Percentiles rank a stretch among this genome's conserved stretches.
These are phyloP conservation scores for Syngnathus acus DNA, from an alignment of 2,797 vertebrate genomes.

Conservation along the genomic window DNA sequence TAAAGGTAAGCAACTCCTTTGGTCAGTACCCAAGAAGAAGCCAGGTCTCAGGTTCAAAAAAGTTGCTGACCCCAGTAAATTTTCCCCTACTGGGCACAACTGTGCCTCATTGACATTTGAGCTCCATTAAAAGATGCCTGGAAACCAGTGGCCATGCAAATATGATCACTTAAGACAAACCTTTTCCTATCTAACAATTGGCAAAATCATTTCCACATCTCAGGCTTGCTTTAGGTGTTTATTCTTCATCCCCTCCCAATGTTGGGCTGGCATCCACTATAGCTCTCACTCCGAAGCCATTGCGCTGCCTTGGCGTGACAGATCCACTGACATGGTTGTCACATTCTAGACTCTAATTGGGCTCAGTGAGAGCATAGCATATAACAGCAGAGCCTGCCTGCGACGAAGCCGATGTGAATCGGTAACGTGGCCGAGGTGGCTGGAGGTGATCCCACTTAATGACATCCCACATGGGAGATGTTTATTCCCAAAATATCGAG, in stretches of 20 bases:
- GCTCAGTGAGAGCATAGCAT: conserved; percentile 46
- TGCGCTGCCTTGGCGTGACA: conserved; percentile 58
- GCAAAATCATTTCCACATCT: background rate
- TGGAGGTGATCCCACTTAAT: background rate
- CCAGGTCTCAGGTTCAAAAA: too few species aligned
- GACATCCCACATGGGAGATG: background rate
- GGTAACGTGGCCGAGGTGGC: background rate
- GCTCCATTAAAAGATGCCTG: background rate
- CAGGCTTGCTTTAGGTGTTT: conserved; percentile 1
- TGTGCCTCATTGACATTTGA: too few species aligned
- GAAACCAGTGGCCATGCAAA: background rate
- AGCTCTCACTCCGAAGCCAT: conserved; percentile 28
- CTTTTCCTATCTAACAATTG: too few species aligned
- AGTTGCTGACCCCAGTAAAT: too few species aligned
- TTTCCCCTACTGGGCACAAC: too few species aligned
- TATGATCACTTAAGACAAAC: too few species aligned
- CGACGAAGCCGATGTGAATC: conserved; percentile 1
- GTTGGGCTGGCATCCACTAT: conserved; percentile 23
- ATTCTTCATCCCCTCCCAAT: background rate
- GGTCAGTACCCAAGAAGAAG: too few species aligned
- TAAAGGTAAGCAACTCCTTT: too few species aligned
- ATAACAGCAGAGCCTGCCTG: conserved; percentile 38
- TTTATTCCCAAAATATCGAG: background rate
- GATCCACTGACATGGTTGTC: conserved; percentile 59
- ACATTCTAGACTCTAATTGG: conserved; percentile 62